Evolutionary conservation across 2,113 vertebrate species (phyloP).

Genomic region (Prionailurus viverrinus): DNA sequence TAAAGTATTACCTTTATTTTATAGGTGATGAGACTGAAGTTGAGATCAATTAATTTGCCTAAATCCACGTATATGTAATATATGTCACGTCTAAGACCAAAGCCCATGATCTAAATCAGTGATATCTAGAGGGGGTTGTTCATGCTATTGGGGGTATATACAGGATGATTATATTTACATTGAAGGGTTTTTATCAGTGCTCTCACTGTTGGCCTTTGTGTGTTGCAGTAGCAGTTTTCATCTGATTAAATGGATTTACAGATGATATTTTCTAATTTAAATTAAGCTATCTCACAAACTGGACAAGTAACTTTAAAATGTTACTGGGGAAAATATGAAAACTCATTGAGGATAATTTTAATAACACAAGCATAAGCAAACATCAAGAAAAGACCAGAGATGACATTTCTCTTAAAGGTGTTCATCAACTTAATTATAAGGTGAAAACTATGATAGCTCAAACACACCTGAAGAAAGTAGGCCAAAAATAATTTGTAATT

Average conservation of each 20-base stretch:
- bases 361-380: constrained; percentile 4
- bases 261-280: constrained; percentile 10
- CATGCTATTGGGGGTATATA: not conserved
- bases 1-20: constrained; percentile 53
- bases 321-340: not conserved
- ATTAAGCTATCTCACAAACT: constrained; percentile 16
- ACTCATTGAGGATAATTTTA: constrained; percentile 1
- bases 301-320: constrained; percentile 26
- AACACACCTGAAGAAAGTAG: not conserved
- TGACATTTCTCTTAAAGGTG: not conserved
- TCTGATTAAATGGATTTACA: not conserved
- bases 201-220: not conserved
- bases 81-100: not conserved
- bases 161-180: not conserved
- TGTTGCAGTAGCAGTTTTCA: not conserved
- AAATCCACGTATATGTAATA: not conserved
- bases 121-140: not conserved
- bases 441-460: not conserved
- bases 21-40: constrained; percentile 4
- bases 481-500: constrained; percentile 9
- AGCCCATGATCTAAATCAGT: not conserved
- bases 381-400: not conserved
- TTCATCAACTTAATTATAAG: not conserved
- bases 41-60: not conserved
- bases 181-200: not conserved